Evolutionary conservation across 2,888 invertebrate species (phyloP).

Genomic region (Drosophila meridiana): DNA sequence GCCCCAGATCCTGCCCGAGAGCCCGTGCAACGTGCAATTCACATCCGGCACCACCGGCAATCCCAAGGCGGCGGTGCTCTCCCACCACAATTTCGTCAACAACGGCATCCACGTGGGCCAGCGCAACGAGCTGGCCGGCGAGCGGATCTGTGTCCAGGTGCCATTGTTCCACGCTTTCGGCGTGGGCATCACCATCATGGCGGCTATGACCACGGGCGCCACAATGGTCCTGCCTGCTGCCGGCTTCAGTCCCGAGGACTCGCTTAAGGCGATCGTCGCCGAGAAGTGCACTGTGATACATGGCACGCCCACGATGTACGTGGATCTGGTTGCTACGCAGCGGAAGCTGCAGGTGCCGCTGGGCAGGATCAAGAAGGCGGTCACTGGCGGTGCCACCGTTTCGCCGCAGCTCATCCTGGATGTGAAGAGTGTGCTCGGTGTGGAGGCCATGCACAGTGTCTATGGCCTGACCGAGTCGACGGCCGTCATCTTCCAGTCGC

Average conservation of each 20-base stretch:
- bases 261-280: slow-evolving; percentile 88
- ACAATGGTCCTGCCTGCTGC: slow-evolving; percentile 88
- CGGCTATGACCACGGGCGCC: slow-evolving; percentile 87
- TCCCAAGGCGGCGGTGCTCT: slow-evolving; percentile 91
- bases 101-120: slow-evolving; percentile 89
- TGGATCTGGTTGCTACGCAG: slow-evolving; percentile 89
- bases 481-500: slow-evolving; percentile 86
- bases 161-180: slow-evolving; percentile 95
- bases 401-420: slow-evolving; percentile 87
- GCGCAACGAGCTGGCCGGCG: slow-evolving; percentile 84
- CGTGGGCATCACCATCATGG: slow-evolving; percentile 87
- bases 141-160: slow-evolving; percentile 88
- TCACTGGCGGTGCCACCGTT: slow-evolving; percentile 91
- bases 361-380: slow-evolving; percentile 86
- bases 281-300: slow-evolving; percentile 90
- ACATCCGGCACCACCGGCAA: slow-evolving; percentile 92
- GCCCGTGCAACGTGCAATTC: slow-evolving; percentile 91
- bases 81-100: slow-evolving; percentile 91
- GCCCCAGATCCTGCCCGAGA: slow-evolving; percentile 87
- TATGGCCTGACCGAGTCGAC: slow-evolving; percentile 88
- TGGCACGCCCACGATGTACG: slow-evolving; percentile 95
- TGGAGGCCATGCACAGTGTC: slow-evolving; percentile 86
- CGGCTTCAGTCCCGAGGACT: slow-evolving; percentile 87
- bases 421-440: slow-evolving; percentile 85
- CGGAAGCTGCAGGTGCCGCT: slow-evolving; percentile 85